phyloP scores from a whole-genome alignment of 2,113 vertebrate species.

The Ophthalmolycus amberensis region DNA sequence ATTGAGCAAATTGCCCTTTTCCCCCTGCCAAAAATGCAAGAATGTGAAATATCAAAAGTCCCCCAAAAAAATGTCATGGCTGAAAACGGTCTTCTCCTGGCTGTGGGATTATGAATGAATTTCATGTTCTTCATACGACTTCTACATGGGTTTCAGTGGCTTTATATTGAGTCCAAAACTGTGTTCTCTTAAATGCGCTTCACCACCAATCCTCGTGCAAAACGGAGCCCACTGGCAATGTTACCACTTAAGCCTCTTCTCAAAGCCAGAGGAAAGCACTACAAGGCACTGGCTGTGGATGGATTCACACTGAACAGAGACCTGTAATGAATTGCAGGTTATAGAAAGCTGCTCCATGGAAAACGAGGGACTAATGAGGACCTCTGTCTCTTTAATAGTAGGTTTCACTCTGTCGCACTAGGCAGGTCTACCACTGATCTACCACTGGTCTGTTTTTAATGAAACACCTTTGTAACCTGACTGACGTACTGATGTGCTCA shows the following conservation, averaged over 20 bases:
- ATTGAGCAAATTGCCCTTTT: slow-evolving; percentile 46
- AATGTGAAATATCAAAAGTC: slow-evolving; percentile 32
- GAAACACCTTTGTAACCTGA: slow-evolving; percentile 54
- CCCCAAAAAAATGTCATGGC: slow-evolving; percentile 26
- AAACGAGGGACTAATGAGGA: slow-evolving; percentile 59
- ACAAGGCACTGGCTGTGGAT: slow-evolving; percentile 58
- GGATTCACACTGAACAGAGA: slow-evolving; percentile 66
- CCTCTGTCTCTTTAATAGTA: slow-evolving; percentile 31
- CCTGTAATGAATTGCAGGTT: slow-evolving; percentile 53
- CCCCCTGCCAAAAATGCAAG: slow-evolving; percentile 39
- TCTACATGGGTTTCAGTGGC: slow-evolving; percentile 58
- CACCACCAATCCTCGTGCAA: slow-evolving; percentile 66
- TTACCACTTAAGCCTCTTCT: slow-evolving; percentile 76
- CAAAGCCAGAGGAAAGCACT: slow-evolving; percentile 69
- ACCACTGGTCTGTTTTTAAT: slow-evolving; percentile 43
- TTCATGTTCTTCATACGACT: slow-evolving; percentile 57
- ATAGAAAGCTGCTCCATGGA: slow-evolving; percentile 36
- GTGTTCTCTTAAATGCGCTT: slow-evolving; percentile 72
- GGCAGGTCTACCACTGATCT: slow-evolving; percentile 22
- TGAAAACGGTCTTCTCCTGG: slow-evolving; percentile 43
- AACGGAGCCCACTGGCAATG: slow-evolving; percentile 69
- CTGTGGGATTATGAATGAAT: slow-evolving; percentile 62
- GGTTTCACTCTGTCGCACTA: slow-evolving; percentile 23
- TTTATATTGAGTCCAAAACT: slow-evolving; percentile 65
- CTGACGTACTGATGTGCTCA: slow-evolving; percentile 37